phyloP scores from a whole-genome alignment of 2,888 invertebrate genomes.

The Dilophus febrilis region DNA sequence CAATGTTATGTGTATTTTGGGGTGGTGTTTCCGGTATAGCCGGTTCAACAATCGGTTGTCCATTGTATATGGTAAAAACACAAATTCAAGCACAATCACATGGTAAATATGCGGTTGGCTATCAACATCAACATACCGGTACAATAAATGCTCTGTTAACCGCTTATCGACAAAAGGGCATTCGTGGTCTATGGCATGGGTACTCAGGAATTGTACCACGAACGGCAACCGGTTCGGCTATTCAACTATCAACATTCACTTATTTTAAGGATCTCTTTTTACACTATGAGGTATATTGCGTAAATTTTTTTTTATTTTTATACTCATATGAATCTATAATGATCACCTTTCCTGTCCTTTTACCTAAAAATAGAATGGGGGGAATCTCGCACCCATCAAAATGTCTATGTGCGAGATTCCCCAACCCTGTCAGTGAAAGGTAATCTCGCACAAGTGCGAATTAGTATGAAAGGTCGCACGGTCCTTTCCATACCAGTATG shows the following conservation, averaged over 20 bases:
- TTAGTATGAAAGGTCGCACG: too few species aligned
- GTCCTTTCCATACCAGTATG: too few species aligned
- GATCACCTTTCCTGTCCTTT: too few species aligned
- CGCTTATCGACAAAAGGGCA: slow-evolving; percentile 36
- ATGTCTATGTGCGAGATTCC: too few species aligned
- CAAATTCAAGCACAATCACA: slow-evolving; percentile 64
- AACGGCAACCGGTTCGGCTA: slow-evolving; percentile 63
- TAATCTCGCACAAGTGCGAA: too few species aligned
- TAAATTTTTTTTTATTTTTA: slow-evolving; percentile 18
- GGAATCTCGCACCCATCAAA: too few species aligned
- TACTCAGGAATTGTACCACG: slow-evolving; percentile 54
- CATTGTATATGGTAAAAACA: slow-evolving; percentile 67
- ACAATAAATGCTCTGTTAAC: slow-evolving; percentile 32
- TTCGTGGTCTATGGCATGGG: slow-evolving; percentile 61
- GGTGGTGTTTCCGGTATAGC: slow-evolving; percentile 40
- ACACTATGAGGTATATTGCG: slow-evolving; percentile 14
- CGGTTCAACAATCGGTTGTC: slow-evolving; percentile 54
- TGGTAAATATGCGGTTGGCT: slow-evolving; percentile 63
- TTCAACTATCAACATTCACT: slow-evolving; percentile 68
- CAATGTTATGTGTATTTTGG: slow-evolving; percentile 15
- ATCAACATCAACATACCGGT: slow-evolving; percentile 57
- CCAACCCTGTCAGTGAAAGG: too few species aligned
- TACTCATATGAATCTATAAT: too few species aligned
- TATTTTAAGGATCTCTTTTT: slow-evolving; percentile 36
- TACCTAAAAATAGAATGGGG: too few species aligned